These are phyloP conservation scores for Hemiscyllium ocellatum DNA, from an alignment of 2,113 vertebrate species.

Conservation along the genomic window DNA sequence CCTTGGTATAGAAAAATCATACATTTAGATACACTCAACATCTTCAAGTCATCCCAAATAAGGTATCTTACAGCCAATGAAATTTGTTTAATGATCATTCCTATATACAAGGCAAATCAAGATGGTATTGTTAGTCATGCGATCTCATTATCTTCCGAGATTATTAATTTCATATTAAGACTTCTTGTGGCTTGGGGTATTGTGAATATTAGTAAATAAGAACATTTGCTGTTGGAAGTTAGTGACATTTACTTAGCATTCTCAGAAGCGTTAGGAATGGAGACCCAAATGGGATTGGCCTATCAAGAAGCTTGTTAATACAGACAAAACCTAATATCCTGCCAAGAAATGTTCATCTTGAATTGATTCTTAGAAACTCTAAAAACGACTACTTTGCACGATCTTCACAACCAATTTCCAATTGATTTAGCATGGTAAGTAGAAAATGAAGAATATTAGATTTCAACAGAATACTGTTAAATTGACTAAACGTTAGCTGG, in stretches of 20 bases:
- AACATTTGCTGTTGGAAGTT: neutral
- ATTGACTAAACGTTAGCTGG: neutral
- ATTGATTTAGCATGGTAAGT: neutral
- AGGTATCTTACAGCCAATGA: neutral
- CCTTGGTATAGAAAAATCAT: too few relatives aligned
- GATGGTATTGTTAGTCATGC: neutral
- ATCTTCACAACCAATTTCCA: neutral
- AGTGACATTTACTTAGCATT: neutral
- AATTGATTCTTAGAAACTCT: neutral
- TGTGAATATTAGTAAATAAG: neutral
- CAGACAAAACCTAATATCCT: neutral
- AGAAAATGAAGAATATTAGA: neutral
- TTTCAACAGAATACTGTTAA: neutral
- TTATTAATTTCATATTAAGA: neutral
- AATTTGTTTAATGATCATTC: neutral
- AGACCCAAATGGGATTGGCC: neutral
- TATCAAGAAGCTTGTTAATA: too few relatives aligned
- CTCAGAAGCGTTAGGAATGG: neutral
- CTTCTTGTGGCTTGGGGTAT: neutral
- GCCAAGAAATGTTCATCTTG: slow-evolving; percentile 2
- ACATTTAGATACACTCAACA: too few relatives aligned
- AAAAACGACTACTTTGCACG: neutral
- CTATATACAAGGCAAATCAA: neutral
- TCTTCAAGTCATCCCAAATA: neutral
- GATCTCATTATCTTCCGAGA: neutral